Base-by-base conservation (phyloP, 2,113 vertebrate species). In the Rhineura floridana region DNA sequence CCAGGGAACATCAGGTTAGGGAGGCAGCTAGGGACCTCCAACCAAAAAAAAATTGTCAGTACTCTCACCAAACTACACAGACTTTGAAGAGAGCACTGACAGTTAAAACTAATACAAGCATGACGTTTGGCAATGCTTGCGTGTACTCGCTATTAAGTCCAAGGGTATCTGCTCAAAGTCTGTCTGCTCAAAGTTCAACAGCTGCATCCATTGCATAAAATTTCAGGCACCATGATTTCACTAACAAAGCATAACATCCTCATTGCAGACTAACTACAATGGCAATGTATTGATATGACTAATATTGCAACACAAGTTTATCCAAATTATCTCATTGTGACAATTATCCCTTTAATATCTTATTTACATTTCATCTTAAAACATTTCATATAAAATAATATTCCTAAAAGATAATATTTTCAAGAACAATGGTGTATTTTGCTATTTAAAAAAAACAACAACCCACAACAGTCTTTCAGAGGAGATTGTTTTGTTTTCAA, bases 401-500 rank as follows among this genome's bases (percentile, higher is more conserved):
- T 89, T 95, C 86, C 91, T 83, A 65, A 90, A 88, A 95, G 86
- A 92, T 28, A 92, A 91, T 81, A 62, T 85, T 90, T 93, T 93
- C 89, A 30, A 90, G 95, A 96, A 91, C 55, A 90, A 93, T 86
- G 83, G 94, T 93, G 83, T 93, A 84, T 93, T 91, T 95, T 95
- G 84, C 92, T 94, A 91, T 46, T 86, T 36, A 19, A 21, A 39
- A 72, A 72, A 5, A 59, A 59, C 23, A 72, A 93, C 85, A 93
- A n/a, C n/a, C n/a, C n/a, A n/a, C 94, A 93, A 88, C 89, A 52
- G 80, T 90, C 91, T 96, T 96, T 94, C 85, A 95, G 87, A 88
- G 87, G 91, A 93, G 93, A 95, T 87, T 94, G 92, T 96, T 97
- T 95, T 96, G 95, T 96, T 97, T 96, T 97, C 96, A 96, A 96